A percentile compares a stretch with the other conserved stretches of the same genome.
Evolutionary conservation across 2,888 invertebrate species (phyloP).

Genomic region (Pyralis farinalis): DNA sequence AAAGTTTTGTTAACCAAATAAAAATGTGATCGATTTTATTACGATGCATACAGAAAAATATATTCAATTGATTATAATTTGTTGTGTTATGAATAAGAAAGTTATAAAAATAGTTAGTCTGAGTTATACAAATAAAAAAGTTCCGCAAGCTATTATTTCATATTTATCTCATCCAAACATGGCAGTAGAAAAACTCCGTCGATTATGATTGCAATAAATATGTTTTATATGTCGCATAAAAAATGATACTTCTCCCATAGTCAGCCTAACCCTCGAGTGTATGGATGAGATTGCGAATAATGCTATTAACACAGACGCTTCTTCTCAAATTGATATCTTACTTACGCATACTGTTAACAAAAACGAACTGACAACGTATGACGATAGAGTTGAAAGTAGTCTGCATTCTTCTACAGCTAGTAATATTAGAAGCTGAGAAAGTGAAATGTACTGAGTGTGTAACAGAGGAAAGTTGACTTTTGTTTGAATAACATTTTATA

Average conservation of each 20-base stretch:
- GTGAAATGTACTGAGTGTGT: constrained; percentile 33
- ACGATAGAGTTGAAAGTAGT: constrained; percentile 33
- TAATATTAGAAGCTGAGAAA: constrained; percentile 25
- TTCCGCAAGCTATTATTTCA: constrained; percentile 40
- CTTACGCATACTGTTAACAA: constrained; percentile 31
- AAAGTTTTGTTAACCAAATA: too few species aligned
- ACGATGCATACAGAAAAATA: too few species aligned
- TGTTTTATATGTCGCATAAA: constrained; percentile 80
- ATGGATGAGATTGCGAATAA: constrained; percentile 81
- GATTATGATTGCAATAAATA: constrained; percentile 80
- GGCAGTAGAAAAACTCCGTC: constrained; percentile 67
- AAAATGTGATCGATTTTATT: too few species aligned
- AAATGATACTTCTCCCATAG: constrained; percentile 72
- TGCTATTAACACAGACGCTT: constrained; percentile 82
- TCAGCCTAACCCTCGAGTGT: constrained; percentile 76
- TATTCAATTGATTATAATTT: too few species aligned
- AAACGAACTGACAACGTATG: constrained; percentile 32
- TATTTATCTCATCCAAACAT: constrained; percentile 68
- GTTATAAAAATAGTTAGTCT: background rate
- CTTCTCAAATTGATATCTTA: constrained; percentile 79
- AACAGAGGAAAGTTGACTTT: constrained; percentile 30
- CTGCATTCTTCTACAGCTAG: constrained; percentile 27
- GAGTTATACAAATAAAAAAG: constrained; percentile 4
- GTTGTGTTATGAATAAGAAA: too few species aligned
- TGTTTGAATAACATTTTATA: constrained; percentile 26